Percentiles rank a stretch among this genome's conserved stretches.
Conservation (phyloP, 1,140 invertebrate species). For the Drosophila teissieri region DNA sequence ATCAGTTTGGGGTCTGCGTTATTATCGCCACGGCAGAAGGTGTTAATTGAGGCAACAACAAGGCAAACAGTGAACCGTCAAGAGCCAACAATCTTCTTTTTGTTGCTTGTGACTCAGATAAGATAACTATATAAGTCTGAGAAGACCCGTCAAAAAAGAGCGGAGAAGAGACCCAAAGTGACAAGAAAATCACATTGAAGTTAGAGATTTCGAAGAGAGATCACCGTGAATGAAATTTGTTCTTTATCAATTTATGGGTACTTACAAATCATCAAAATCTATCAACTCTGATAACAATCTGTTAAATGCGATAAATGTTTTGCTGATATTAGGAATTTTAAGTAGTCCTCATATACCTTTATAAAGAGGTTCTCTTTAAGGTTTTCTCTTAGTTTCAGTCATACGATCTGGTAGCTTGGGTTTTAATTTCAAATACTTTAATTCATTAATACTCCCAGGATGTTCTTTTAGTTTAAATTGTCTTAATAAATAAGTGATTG, state of each 20-base stretch:
- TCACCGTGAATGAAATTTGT: conserved; percentile 31
- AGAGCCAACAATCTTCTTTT: conserved; percentile 39
- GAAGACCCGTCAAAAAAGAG: conserved; percentile 26
- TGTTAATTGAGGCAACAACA: conserved; percentile 74
- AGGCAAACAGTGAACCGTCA: conserved; percentile 23
- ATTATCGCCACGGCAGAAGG: conserved; percentile 73
- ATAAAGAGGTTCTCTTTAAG: too few species aligned
- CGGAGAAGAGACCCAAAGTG: conserved; percentile 23
- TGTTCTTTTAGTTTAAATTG: too few species aligned
- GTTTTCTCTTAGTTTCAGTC: too few species aligned
- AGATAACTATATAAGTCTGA: conserved; percentile 33
- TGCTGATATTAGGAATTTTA: too few species aligned
- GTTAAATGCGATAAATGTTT: too few species aligned
- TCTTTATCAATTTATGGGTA: conserved; percentile 44
- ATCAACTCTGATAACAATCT: conserved; percentile 5
- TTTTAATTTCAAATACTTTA: too few species aligned
- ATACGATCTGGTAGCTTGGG: too few species aligned
- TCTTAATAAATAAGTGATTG: too few species aligned
- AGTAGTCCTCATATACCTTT: too few species aligned
- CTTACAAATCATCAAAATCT: conserved; percentile 1
- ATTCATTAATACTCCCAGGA: too few species aligned
- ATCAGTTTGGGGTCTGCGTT: conserved; percentile 61
- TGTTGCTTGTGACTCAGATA: conserved; percentile 54
- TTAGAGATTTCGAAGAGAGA: conserved; percentile 11
- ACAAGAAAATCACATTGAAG: conserved; percentile 48